Base-by-base conservation (phyloP, 2,113 vertebrate genomes). In the Aleadryas rufinucha region DNA sequence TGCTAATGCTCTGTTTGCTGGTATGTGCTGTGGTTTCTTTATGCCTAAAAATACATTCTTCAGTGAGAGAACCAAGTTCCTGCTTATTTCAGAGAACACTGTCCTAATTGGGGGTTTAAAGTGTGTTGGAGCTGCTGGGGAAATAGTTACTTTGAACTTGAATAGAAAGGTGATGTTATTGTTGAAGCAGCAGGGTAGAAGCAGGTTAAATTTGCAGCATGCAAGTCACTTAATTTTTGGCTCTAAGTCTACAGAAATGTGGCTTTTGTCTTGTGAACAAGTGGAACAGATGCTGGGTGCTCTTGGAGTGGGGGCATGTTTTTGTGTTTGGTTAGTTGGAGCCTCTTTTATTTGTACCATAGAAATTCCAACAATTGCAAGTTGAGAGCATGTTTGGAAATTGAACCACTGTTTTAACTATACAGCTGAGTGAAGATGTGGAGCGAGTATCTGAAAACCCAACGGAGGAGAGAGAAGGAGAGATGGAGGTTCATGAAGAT, bases 391-490 rank as follows among this genome's bases (percentile, higher is more conserved):
- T 95, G 54, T 94, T 94, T 96, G 95, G 95, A 96, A 95, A 96
- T 90, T 95, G 93, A 96, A 95, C 91, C 83, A 93, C 91, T 93
- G 90, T 94, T 97, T 94, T 97, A 90, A 95, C 68, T 94, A 91
- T 90, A 77, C 96, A 99, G 99, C 98, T 99, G 86, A 98, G 92
- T 94, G 98, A 98, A 52, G 98, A 99, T 53, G 95, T 98, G 92
- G 94, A 97, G 19, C 97, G 59, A 57, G 82, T 41, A 18, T 85
- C 97, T 92, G 97, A 81, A 96, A 96, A 97, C 75, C 90, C 84
- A 42, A 64, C 95, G 10, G 97, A 98, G 10, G 94, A 96, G 37
- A 76, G 53, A 64, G 97, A 89, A 53, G 97, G 97, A n/a, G 97
- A 98, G 39, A 97, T 98, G 86, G 89, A 90, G 28, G 94, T 97